These are phyloP conservation scores for Sebastolobus alascanus DNA, from an alignment of 2,797 vertebrate species.

Conservation along the genomic window DNA sequence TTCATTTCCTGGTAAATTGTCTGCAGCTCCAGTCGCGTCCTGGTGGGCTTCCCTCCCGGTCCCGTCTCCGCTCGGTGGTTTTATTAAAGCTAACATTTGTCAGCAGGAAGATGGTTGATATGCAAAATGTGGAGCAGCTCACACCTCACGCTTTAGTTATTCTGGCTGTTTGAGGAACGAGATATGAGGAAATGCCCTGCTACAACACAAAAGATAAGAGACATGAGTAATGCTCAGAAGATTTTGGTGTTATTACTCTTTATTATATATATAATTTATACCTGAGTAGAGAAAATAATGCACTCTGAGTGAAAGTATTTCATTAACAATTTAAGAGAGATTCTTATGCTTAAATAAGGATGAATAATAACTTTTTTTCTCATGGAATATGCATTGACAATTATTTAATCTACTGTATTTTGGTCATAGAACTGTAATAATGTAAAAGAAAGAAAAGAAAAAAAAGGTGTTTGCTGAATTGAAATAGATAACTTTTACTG, in stretches of 20 bases:
- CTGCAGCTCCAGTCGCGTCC: constrained; percentile 63
- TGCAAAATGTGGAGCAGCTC: constrained; percentile 87
- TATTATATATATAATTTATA: constrained; percentile 79
- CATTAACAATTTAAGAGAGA: constrained; percentile 12
- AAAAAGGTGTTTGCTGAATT: constrained; percentile 22
- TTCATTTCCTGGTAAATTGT: constrained; percentile 90
- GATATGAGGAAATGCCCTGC: constrained; percentile 87
- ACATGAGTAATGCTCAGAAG: constrained; percentile 84
- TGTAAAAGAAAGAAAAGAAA: constrained; percentile 23
- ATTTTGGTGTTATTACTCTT: constrained; percentile 82
- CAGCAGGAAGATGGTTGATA: constrained; percentile 92
- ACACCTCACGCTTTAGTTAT: constrained; percentile 87
- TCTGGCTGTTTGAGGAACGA: constrained; percentile 81
- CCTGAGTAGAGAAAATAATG: constrained; percentile 48
- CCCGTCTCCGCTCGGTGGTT: constrained; percentile 71
- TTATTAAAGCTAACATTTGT: constrained; percentile 90
- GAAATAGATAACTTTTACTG: constrained; percentile 69
- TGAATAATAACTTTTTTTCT: constrained; percentile 3
- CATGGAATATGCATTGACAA: neutral
- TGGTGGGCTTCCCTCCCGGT: constrained; percentile 62
- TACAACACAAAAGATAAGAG: constrained; percentile 92
- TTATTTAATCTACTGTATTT: constrained; percentile 2
- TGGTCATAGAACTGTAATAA: constrained; percentile 20
- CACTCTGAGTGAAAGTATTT: constrained; percentile 8
- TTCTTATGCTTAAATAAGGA: constrained; percentile 23